Evolutionary conservation across 2,113 vertebrate species (phyloP), one percentile per base, ranked within the genome.

Genomic region (Takifugu flavidus): DNA sequence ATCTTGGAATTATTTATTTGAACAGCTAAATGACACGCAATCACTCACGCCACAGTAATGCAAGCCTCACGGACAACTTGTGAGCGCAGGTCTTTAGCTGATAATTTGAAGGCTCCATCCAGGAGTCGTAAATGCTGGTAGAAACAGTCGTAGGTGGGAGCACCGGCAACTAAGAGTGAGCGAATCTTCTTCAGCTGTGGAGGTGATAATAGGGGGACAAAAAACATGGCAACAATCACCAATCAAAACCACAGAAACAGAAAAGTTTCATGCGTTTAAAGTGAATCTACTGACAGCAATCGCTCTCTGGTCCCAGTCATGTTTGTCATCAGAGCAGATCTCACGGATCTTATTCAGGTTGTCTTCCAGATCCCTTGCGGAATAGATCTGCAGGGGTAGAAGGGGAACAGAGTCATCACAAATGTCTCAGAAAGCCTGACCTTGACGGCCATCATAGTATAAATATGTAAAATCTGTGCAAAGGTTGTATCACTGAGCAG

Each of bases 261-360:
- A 13, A 25, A 26, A 51, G 26, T 2, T 47, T n/a, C 1, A 60
- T 15, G 29, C 1, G 4, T 34, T 47, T 4, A 53, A 11, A 25
- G 43, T 6, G 1, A 25, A 8, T 59, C 6, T 43, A 87, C 90
- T 89, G 28, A 98, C 96, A 73, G 96, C 95, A 25, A 25, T 93
- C 59, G 93, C 88, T 87, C 96, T 93, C 65, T 98, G 96, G 91
- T 99, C 95, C 96, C 96, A 99, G 80, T 99, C 96, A 2, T 99
- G 96, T 82, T 99, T 99, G 88, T 99, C 96, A 78, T 99, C 96
- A 6, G 96, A 98, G 60, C 96, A 92, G 79, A 99, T 92, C 88
- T 98, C 96, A 71, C 96, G 93, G 88, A 99, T 98, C 90, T 99
- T 99, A 84, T 98, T 98, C 78, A 99, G 88, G 20, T 95, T 99